Base-by-base conservation (phyloP, 2,888 invertebrate genomes). In the Lepidonotus clava region DNA sequence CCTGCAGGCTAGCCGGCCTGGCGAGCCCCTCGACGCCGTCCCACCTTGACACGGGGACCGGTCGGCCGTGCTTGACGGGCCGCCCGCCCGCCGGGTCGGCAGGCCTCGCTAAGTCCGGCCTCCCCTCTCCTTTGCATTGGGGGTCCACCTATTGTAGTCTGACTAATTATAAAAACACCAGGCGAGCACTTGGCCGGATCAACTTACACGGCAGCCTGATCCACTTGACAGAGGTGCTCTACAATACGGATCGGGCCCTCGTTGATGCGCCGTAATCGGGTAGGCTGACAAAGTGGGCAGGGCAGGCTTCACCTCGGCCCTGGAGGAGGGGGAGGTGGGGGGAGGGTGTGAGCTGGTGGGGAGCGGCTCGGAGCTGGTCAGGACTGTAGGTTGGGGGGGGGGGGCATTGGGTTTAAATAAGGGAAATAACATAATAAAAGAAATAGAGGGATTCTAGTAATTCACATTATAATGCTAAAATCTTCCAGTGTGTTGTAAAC, bases 151-250 rank as follows among this genome's bases (percentile, higher is more conserved):
- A 46, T 18, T 46, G 8, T 8, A 18, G 46, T 8, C 46, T 46
- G 46, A 8, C 46, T 46, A 18, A 46, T 46, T 46, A 46, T 46
- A 46, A 11, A 46, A 46, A 46, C 46, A 46, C 8, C 18, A 46
- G 46, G 8, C 21, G 21, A 32, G n/a, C 28, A 32, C 66, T 28
- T 32, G 32, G 28, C 11, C 28, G 66, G 66, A 66, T 66, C 66
- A 32, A 1, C 66, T 66, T 66, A 66, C 66, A 66, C 28, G 66
- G 66, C 66, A 24, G 6, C 66, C n/a, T 28, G 66, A 66, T 28
- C 11, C 66, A 66, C 66, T 66, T 66, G 66, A 66, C 66, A 66
- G 66, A 28, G 66, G 66, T 32, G 32, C 66, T 66, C 66, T 24
- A 24, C 66, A 66, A 24, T 28, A 66, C 66, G 66, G 66, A 66